Percentiles rank a stretch among this genome's conserved stretches.
Conservation (phyloP, 2,888 invertebrate species). For the Cordilura impudica region DNA sequence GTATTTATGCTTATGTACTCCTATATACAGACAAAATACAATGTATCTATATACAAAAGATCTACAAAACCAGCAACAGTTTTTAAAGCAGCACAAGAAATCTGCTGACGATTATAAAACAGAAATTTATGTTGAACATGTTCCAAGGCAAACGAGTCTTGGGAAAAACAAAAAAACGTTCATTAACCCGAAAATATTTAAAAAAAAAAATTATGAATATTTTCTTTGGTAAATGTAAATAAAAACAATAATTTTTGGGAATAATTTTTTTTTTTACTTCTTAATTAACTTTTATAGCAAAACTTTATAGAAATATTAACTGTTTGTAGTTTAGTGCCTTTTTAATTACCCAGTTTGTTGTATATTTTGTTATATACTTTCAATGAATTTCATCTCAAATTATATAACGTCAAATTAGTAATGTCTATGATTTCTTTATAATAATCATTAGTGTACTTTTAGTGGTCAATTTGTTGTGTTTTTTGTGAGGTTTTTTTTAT, state of each 20-base stretch:
- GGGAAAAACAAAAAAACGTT: conserved; percentile 64
- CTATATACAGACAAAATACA: neutral
- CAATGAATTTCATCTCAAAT: neutral
- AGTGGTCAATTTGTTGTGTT: neutral
- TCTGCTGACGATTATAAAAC: conserved; percentile 30
- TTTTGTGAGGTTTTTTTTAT: neutral
- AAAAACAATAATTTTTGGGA: neutral
- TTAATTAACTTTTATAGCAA: neutral
- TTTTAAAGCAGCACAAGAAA: conserved; percentile 20
- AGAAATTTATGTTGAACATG: conserved; percentile 62
- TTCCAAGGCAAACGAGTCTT: conserved; percentile 76
- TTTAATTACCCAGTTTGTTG: neutral
- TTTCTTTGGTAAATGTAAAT: conserved; percentile 1
- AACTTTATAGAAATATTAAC: neutral
- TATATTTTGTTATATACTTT: neutral
- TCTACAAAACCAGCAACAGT: conserved; percentile 23
- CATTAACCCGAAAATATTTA: conserved; percentile 61
- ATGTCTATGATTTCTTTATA: conserved; percentile 13
- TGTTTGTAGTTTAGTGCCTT: neutral
- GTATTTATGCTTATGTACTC: conserved; percentile 7
- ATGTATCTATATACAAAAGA: conserved; percentile 5
- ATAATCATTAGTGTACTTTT: neutral
- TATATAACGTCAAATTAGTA: neutral
- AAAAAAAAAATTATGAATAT: conserved; percentile 28
- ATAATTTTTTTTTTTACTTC: neutral